Base-by-base conservation (phyloP, 1,140 invertebrate species). In the Calephelis virginiensis region DNA sequence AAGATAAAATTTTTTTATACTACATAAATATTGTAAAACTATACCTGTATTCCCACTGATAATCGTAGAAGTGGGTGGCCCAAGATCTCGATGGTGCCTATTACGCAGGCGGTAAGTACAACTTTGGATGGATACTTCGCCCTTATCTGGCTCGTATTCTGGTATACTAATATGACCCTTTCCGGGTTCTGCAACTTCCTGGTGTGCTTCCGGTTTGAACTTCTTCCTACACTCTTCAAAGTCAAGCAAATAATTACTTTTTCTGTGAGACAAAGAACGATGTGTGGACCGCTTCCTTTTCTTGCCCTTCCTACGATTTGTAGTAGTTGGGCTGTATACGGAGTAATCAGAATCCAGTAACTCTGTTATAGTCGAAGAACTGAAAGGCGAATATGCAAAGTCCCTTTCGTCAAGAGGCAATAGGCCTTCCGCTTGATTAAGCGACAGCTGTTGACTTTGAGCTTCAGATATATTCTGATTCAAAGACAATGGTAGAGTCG, bases 311-410 rank as follows among this genome's bases (percentile, higher is more conserved):
- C 81, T 81, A 14, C 84, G 77, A 66, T 60, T 85, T 45, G 82
- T 74, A 46, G 83, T 90, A 5, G 56, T 59, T 40, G 91, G 91
- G 67, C 89, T 91, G 73, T 92, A 92, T 7, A 91, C 87, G 47
- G 90, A 92, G 75, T 91, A 89, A 71, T 92, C 91, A 17, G 91
- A 92, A 69, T 92, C 91, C 7, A 90, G 70, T 65, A 88, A 73
- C 61, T 92, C 90, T 66, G 89, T 91, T 63, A 88, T 86, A 63
- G 89, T 91, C 11, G 90, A 91, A 40, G 90, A 89, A 70, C 91
- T 92, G 73, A 91, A 91, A n/a, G 91, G 91, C 10, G 91, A 92
- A 76, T 91, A 90, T 7, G 89, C 90, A 72, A 82, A 92, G 66
- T 92, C 91, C 71, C 90, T 89, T 64, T 91, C 89, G 82, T 92